These are phyloP conservation scores for Cromileptes altivelis DNA, from an alignment of 2,113 vertebrate genomes.

Conservation along the genomic window DNA sequence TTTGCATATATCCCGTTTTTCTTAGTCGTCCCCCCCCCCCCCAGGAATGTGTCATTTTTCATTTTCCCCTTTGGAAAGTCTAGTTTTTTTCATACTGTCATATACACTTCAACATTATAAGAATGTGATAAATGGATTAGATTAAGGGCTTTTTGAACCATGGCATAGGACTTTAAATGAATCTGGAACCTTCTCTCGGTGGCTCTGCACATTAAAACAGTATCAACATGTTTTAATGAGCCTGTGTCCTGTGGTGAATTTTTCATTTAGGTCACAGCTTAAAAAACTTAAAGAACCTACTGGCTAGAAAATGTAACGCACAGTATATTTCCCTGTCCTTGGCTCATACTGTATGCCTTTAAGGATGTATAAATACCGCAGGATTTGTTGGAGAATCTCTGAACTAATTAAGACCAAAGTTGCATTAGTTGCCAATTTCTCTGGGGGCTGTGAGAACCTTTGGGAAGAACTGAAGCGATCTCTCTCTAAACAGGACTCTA, in stretches of 20 bases:
- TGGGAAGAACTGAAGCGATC: conserved; percentile 4
- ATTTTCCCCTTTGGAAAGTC: conserved; percentile 49
- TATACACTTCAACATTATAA: conserved; percentile 30
- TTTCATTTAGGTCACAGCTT: conserved; percentile 62
- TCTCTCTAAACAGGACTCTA: neutral
- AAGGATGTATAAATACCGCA: conserved; percentile 64
- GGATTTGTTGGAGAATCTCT: conserved; percentile 57
- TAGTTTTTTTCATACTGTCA: conserved; percentile 26
- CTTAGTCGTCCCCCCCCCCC: conserved; percentile 32
- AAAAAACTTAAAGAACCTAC: conserved; percentile 47
- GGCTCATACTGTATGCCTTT: conserved; percentile 56
- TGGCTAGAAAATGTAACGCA: conserved; percentile 55
- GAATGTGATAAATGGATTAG: conserved; percentile 51
- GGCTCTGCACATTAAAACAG: conserved; percentile 60
- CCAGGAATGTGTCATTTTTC: conserved; percentile 60
- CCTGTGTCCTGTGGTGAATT: conserved; percentile 50
- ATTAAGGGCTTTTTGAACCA: conserved; percentile 45
- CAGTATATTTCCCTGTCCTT: conserved; percentile 52
- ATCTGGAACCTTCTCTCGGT: conserved; percentile 37
- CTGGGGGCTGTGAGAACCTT: conserved; percentile 28
- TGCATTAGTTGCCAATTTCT: conserved; percentile 63
- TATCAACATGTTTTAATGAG: conserved; percentile 74
- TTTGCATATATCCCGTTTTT: conserved; percentile 65
- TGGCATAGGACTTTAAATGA: conserved; percentile 43
- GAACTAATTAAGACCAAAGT: conserved; percentile 77